phyloP scores from a whole-genome alignment of 2,888 invertebrate genomes.

The Tortrix viridana region DNA sequence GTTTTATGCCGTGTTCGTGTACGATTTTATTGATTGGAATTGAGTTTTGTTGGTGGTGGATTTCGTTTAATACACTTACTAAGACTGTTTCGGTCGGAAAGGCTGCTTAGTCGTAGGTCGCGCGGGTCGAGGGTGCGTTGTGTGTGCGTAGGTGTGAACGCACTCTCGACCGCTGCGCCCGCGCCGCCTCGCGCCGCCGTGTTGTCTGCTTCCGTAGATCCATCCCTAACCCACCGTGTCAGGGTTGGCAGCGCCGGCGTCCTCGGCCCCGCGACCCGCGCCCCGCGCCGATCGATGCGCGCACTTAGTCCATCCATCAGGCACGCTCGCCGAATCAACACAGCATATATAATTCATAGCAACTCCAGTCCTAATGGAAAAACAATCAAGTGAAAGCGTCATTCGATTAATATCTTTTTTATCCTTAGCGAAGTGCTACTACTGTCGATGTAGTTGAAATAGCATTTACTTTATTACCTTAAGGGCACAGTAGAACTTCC shows the following conservation, averaged over 20 bases:
- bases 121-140: slow-evolving; percentile 58
- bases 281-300: slow-evolving; percentile 57
- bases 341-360: slow-evolving; percentile 65
- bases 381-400: slow-evolving; percentile 68
- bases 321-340: slow-evolving; percentile 57
- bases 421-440: slow-evolving; percentile 50
- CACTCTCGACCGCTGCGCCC: slow-evolving; percentile 53
- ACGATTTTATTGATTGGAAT: slow-evolving; percentile 82
- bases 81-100: slow-evolving; percentile 52
- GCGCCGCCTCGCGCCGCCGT: slow-evolving; percentile 47
- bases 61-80: slow-evolving; percentile 83
- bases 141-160: slow-evolving; percentile 74
- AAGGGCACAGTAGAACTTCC: slow-evolving; percentile 16
- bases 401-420: slow-evolving; percentile 66
- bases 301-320: slow-evolving; percentile 53
- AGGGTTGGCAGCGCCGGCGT: slow-evolving; percentile 44
- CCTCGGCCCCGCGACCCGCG: slow-evolving; percentile 9
- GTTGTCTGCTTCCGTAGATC: slow-evolving; percentile 36
- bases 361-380: slow-evolving; percentile 65
- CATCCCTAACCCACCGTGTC: slow-evolving; percentile 43
- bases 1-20: slow-evolving; percentile 84
- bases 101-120: slow-evolving; percentile 34
- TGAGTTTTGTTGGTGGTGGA: slow-evolving; percentile 84
- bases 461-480: slow-evolving; percentile 8
- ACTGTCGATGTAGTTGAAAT: slow-evolving; percentile 41